These are phyloP conservation scores for Chloromyia formosa DNA, from an alignment of 2,888 invertebrate species.

Conservation along the genomic window DNA sequence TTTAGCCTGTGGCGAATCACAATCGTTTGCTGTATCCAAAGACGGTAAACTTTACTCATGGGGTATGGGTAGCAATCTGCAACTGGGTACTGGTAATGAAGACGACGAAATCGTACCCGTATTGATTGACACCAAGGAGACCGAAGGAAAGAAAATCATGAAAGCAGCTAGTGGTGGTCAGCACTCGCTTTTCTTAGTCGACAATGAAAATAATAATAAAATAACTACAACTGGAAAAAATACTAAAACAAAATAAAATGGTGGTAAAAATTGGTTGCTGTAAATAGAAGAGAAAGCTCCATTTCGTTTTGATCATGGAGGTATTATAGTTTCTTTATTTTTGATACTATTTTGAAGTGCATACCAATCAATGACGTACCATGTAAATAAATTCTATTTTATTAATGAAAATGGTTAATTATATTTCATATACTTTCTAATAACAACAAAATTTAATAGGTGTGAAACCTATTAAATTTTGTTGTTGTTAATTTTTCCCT, in stretches of 20 bases:
- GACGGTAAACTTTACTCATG: conserved; percentile 82
- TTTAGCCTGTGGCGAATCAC: conserved; percentile 78
- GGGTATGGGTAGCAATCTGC: conserved; percentile 93
- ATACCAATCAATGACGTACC: too few species aligned
- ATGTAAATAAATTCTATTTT: too few species aligned
- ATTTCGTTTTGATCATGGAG: too few species aligned
- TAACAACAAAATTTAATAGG: too few species aligned
- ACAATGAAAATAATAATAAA: conserved; percentile 41
- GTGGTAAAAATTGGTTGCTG: not conserved
- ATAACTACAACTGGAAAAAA: not conserved
- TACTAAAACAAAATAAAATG: not conserved
- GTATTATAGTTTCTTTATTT: too few species aligned
- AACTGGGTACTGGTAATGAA: conserved; percentile 81
- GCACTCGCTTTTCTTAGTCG: conserved; percentile 79
- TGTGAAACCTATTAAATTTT: too few species aligned
- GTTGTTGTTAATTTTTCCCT: too few species aligned
- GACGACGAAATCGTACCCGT: conserved; percentile 72
- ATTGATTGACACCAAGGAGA: conserved; percentile 72
- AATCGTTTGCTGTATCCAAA: conserved; percentile 85
- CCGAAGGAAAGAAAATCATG: conserved; percentile 68
- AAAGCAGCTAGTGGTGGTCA: conserved; percentile 84
- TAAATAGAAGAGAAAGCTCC: too few species aligned
- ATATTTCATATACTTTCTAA: too few species aligned
- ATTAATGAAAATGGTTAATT: too few species aligned
- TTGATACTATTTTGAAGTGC: too few species aligned